Base-by-base conservation (phyloP, 2,113 vertebrate species). In the Pelmatolapia mariae region DNA sequence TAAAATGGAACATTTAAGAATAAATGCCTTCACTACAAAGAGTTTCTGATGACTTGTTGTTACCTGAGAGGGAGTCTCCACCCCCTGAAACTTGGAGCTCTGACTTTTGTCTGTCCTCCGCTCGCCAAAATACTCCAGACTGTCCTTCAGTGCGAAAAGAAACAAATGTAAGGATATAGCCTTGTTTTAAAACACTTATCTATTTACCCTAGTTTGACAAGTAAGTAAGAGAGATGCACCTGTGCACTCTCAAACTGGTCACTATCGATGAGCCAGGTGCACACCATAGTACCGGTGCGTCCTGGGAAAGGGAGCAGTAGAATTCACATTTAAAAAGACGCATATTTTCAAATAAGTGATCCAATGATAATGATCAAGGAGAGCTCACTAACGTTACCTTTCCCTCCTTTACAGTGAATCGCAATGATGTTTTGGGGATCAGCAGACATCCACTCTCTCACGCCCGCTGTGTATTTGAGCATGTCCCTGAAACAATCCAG, bases 41-140 rank as follows among this genome's bases (percentile, higher is more conserved):
- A 29, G 26, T 33, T 50, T 33, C 52, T 52, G 73, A 33, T 78
- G 10, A 11, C 2, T 26, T 45, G 31, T 36, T 73, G 40, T 52
- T 33, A 99, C 98, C 97, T 99, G 98, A 61, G 99, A 99, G 10
- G 98, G 98, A 38, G 98, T 99, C 96, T 99, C 99, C 87, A 99
- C 97, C 81, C 98, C 98, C 87, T 99, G 98, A 88, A 97, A 99
- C 90, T 99, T 99, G 24, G 96, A 96, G 89, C 98, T 98, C 40
- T 71, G 96, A 88, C 95, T 97, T 95, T 96, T 98, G 92, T 99
- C 98, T 0, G 98, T 99, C 93, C 98, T 96, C 68, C 98, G 96
- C 89, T 98, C 97, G 26, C 98, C 99, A 95, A 99, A 99, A 92
- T 98, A 98, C 13, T 96, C 94, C 93, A 99, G 94, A 88, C 98